Base-by-base conservation (phyloP, 2,888 invertebrate species). In the Terebella lapidaria region DNA sequence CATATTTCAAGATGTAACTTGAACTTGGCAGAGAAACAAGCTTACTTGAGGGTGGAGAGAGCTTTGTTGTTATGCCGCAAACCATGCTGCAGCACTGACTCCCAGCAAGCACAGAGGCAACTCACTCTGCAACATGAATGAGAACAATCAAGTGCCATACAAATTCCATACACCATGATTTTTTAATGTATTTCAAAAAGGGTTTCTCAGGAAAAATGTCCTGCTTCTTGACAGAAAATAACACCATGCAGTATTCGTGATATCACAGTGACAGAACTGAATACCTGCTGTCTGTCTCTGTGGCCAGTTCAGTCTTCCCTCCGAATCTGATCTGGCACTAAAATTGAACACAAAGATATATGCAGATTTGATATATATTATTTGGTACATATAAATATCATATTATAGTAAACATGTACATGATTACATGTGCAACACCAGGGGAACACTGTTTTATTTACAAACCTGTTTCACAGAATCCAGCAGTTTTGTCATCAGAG, bases 261-360 rank as follows among this genome's bases (percentile, higher is more conserved):
- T 35, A 10, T 35, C 18, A 15, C 35, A 35, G 10, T n/a, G n/a
- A n/a, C n/a, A n/a, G n/a, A n/a, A n/a, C n/a, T n/a, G n/a, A n/a
- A n/a, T n/a, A n/a, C n/a, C n/a, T n/a, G n/a, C 64, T 62, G 52
- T 67, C 67, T 54, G 49, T 61, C 46, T 95, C 94, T 18, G 94
- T 92, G 1, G 94, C 94, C 60, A 95, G 82, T 80, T 94, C 92
- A 54, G 89, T 88, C 79, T 90, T 88, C 3, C 91, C 92, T 68
- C 91, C 91, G 84, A 91, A 95, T 60, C 90, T 84, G 67, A 85
- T 86, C 75, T 91, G 92, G 77, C 93, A 93, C 81, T 82, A 54
- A 15, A 26, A 54, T 10, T 10, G 26, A 26, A 54, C 5, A 54
- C 22, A 49, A 5, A 49, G 18, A 35, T 35, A 35, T 35, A n/a